A percentile compares a stretch with the other conserved stretches of the same genome.
Conservation (phyloP, 2,888 invertebrate genomes). For the Anoplius nigerrimus region DNA sequence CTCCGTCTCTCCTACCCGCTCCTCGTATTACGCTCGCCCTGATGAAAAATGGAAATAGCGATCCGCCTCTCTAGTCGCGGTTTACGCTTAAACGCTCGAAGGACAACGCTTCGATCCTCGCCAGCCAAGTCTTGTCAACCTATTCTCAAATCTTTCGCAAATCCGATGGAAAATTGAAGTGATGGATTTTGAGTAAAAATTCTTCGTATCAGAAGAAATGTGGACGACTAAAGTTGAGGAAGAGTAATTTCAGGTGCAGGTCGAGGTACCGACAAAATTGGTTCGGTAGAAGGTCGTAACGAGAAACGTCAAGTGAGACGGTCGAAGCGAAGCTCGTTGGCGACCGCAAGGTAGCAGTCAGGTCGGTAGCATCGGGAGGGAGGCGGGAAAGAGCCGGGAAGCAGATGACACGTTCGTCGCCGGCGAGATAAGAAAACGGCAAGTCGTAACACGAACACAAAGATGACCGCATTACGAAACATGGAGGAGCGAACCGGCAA, state of each 20-base stretch:
- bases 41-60: constrained; percentile 73
- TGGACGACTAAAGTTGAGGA: too few species aligned
- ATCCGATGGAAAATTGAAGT: too few species aligned
- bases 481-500: constrained; percentile 63
- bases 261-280: too few species aligned
- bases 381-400: constrained; percentile 48
- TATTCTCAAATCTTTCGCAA: too few species aligned
- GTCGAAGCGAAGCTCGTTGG: neutral
- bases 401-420: constrained; percentile 73
- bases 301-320: neutral
- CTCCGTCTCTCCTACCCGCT: constrained; percentile 43
- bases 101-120: too few species aligned
- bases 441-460: constrained; percentile 69
- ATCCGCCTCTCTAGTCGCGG: constrained; percentile 33
- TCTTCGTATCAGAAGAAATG: too few species aligned
- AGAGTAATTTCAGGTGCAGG: too few species aligned
- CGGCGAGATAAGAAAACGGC: constrained; percentile 69
- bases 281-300: too few species aligned
- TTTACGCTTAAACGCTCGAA: constrained; percentile 42
- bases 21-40: constrained; percentile 57
- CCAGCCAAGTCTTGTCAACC: too few species aligned
- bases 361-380: constrained; percentile 25
- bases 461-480: constrained; percentile 73
- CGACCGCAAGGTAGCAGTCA: constrained; percentile 35
- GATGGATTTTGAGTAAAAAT: too few species aligned